Evolutionary conservation across 2,113 vertebrate genomes (phyloP).

Genomic region (Acrocephalus kingi): DNA sequence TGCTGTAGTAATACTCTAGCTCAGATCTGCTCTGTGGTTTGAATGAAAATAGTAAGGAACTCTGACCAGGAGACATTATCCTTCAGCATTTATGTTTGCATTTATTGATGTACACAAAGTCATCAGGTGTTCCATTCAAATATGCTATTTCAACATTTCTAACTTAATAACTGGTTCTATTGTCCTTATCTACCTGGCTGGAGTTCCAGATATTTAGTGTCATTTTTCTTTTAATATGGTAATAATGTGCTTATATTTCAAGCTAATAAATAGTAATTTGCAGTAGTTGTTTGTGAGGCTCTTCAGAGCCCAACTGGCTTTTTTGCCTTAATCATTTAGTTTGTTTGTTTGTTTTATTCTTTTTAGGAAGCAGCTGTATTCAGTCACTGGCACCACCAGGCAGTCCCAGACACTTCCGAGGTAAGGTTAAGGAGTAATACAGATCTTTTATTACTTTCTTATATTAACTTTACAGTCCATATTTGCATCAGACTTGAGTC

Average conservation of each 20-base stretch:
- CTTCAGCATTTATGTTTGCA: not conserved
- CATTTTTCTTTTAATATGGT: not conserved
- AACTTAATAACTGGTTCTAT: not conserved
- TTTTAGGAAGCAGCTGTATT: not conserved
- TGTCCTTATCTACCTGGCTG: not conserved
- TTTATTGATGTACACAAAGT: not conserved
- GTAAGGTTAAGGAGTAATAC: not conserved
- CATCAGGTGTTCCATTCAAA: not conserved
- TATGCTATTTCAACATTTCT: not conserved
- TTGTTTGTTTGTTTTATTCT: not conserved
- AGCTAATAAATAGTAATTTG: not conserved
- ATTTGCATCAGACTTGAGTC: not conserved
- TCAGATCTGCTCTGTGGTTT: not conserved
- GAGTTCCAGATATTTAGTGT: not conserved
- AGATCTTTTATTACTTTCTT: not conserved
- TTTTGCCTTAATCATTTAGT: too few relatives aligned
- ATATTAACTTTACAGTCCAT: not conserved
- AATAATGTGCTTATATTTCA: not conserved
- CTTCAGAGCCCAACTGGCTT: fast-evolving
- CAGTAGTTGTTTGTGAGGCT: not conserved
- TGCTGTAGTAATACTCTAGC: not conserved
- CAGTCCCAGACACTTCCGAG: not conserved
- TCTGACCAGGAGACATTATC: not conserved
- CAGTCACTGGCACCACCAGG: not conserved
- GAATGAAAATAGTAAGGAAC: not conserved